Evolutionary conservation across 2,797 vertebrate genomes (phyloP).

Genomic region (Megalops cyprinoides): DNA sequence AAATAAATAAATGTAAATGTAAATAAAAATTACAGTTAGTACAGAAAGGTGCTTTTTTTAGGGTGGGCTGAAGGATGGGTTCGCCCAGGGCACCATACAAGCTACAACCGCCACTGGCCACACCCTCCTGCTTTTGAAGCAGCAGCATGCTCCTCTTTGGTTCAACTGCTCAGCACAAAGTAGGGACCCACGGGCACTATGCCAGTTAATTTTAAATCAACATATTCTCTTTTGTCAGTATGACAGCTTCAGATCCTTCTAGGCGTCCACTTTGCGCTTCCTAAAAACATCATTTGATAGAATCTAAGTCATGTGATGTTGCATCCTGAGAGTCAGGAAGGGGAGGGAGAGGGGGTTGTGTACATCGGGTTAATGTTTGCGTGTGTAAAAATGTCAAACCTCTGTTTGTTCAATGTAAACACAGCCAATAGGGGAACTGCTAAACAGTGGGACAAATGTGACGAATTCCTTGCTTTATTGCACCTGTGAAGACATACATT

Average conservation of each 20-base stretch:
- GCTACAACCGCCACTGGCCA: too few relatives aligned
- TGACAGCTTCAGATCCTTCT: constrained; percentile 29
- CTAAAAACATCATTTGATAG: constrained; percentile 40
- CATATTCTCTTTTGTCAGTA: constrained; percentile 21
- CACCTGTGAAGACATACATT: constrained; percentile 26
- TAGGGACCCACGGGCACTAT: constrained; percentile 39
- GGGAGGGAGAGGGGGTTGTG: constrained; percentile 21
- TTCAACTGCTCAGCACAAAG: constrained; percentile 1
- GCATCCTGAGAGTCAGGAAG: constrained; percentile 10
- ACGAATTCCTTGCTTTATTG: constrained; percentile 28
- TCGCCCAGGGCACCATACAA: too few relatives aligned
- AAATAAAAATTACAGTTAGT: too few relatives aligned
- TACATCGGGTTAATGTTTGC: constrained; percentile 41
- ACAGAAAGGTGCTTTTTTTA: too few relatives aligned
- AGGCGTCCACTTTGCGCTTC: constrained; percentile 27
- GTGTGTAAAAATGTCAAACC: constrained; percentile 46
- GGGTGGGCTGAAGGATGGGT: too few relatives aligned
- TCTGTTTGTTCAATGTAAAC: constrained; percentile 49
- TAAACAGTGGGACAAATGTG: constrained; percentile 18
- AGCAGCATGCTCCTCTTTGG: neutral
- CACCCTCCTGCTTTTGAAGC: neutral
- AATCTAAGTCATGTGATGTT: constrained; percentile 27
- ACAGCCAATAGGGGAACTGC: constrained; percentile 43
- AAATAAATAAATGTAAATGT: too few relatives aligned
- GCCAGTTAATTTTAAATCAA: constrained; percentile 38